A percentile compares a stretch with the other conserved stretches of the same genome.
Evolutionary conservation across 2,888 invertebrate species (phyloP).

Genomic region (Hermaeophaga mercurialis): DNA sequence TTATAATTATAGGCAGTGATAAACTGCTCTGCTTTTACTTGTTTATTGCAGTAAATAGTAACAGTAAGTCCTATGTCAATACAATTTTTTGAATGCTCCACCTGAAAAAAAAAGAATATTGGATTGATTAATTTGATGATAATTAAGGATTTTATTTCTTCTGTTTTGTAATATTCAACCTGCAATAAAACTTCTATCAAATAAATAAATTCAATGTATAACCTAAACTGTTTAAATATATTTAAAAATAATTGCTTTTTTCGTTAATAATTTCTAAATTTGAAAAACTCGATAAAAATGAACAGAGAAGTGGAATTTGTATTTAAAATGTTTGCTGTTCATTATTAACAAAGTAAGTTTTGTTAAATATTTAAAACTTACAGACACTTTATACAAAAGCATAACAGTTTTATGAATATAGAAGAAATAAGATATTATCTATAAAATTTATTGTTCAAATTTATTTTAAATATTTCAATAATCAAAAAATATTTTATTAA

Average conservation of each 20-base stretch:
- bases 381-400: neutral
- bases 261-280: too few relatives aligned
- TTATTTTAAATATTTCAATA: too few relatives aligned
- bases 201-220: neutral
- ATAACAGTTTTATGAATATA: neutral
- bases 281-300: too few relatives aligned
- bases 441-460: too few relatives aligned
- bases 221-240: neutral
- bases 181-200: neutral
- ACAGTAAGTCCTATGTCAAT: constrained; percentile 25
- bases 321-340: too few relatives aligned
- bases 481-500: too few relatives aligned
- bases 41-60: constrained; percentile 10
- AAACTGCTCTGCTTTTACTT: constrained; percentile 29
- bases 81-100: neutral
- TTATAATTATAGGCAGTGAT: constrained; percentile 7
- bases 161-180: too few relatives aligned
- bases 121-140: too few relatives aligned
- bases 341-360: too few relatives aligned
- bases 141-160: too few relatives aligned
- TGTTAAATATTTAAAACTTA: too few relatives aligned
- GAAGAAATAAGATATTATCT: neutral
- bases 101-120: neutral
- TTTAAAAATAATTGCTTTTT: neutral
- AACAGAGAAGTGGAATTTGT: too few relatives aligned